Base-by-base conservation (phyloP, 2,113 vertebrate species). In the Petrocephalus zakoni region DNA sequence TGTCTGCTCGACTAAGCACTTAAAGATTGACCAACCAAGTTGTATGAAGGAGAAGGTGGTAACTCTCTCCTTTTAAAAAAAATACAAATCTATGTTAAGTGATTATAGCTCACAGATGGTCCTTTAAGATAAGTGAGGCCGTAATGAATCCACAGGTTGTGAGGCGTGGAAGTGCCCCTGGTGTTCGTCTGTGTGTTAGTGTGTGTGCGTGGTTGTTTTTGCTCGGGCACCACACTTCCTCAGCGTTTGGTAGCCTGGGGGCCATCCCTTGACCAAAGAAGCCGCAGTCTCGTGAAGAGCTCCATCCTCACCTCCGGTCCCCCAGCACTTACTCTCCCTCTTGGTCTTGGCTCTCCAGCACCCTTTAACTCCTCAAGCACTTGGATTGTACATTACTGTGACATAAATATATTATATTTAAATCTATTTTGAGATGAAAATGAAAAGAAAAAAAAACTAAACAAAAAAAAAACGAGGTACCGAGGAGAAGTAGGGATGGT, bases 311-410 rank as follows among this genome's bases (percentile, higher is more conserved):
- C 94, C 93, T 88, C 89, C 89, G 29, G 37, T 52, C 9, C 52
- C 90, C 90, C 90, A 87, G 29, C 56, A 64, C 22, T 64, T 82
- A 34, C 53, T 89, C 88, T 89, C 86, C 22, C 25, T 68, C 25
- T 55, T 7, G 64, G 89, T 90, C 64, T 91, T 78, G 84, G 90
- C 91, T 93, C 72, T 92, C 92, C 51, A 87, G 89, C 90, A 88
- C 93, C 91, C 91, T 91, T 93, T 93, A 92, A 91, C 93, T 94
- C 94, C 95, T 91, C 90, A 94, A 94, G 94, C 95, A 95, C 95
- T 95, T 95, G 92, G 88, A 95, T 95, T 96, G 93, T 95, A 95
- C 90, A 94, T 94, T 90, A 94, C 90, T 95, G 95, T 95, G 93
- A 94, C 92, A 94, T 95, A 95, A 93, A 94, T 92, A 94, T 95